Evolutionary conservation across 2,888 invertebrate genomes (phyloP).

Genomic region (Acrobasis suavella): DNA sequence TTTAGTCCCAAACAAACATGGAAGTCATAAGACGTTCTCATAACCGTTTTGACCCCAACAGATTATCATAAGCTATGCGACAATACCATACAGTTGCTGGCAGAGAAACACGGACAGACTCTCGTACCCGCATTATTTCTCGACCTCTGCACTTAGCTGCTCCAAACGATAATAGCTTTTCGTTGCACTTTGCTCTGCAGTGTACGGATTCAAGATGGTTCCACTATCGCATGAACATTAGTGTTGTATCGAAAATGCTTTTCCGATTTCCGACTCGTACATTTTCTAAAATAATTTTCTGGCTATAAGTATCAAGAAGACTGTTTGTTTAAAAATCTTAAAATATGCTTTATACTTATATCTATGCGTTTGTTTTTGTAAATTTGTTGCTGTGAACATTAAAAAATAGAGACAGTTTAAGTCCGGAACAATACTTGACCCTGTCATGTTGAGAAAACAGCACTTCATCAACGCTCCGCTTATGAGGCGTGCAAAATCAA

Average conservation of each 20-base stretch:
- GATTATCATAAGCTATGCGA: slow-evolving; percentile 7
- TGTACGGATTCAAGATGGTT: not conserved
- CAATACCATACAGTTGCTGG: slow-evolving; percentile 15
- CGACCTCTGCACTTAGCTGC: slow-evolving; percentile 16
- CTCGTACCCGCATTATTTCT: not conserved
- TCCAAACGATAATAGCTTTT: slow-evolving; percentile 3
- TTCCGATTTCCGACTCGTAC: not conserved
- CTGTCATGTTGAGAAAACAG: too few species aligned
- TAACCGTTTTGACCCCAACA: slow-evolving; percentile 10
- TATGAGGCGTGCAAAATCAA: too few species aligned
- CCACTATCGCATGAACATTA: slow-evolving; percentile 1
- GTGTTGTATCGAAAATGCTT: not conserved
- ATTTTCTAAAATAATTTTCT: too few species aligned
- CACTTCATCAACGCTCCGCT: too few species aligned
- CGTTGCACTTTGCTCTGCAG: not conserved
- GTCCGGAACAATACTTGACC: too few species aligned
- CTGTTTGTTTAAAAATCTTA: too few species aligned
- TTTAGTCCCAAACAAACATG: too few species aligned
- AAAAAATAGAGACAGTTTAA: too few species aligned
- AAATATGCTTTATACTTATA: too few species aligned
- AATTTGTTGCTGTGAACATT: too few species aligned
- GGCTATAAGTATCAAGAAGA: too few species aligned
- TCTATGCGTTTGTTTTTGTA: too few species aligned
- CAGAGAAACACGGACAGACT: not conserved
- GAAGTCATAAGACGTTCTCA: not conserved